Percentiles rank a stretch among this genome's conserved stretches.
phyloP scores from a whole-genome alignment of 2,113 vertebrate species.

The Pseudopodoces humilis region DNA sequence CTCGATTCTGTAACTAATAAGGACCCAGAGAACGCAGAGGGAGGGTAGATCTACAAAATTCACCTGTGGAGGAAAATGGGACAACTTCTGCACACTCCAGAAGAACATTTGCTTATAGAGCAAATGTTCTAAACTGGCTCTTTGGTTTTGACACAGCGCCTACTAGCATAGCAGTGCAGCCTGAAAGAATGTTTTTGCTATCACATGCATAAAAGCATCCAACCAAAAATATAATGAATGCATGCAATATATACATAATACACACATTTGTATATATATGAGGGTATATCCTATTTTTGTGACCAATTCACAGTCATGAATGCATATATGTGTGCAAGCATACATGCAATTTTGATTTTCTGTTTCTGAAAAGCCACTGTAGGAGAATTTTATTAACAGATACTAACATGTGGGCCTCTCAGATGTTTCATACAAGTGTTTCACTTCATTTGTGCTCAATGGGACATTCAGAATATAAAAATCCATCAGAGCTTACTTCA shows the following conservation, averaged over 20 bases:
- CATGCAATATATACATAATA: constrained; percentile 2
- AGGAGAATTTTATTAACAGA: not conserved
- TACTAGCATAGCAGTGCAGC: not conserved
- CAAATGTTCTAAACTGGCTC: constrained; percentile 38
- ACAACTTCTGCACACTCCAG: not conserved
- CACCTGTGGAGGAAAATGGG: constrained; percentile 29
- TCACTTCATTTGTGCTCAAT: not conserved
- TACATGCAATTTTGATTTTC: not conserved
- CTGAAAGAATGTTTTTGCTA: constrained; percentile 61
- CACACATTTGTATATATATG: not conserved
- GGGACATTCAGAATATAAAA: not conserved
- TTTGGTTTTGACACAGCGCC: constrained; percentile 52
- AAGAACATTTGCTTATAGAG: not conserved
- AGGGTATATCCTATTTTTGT: not conserved
- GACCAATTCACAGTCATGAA: not conserved
- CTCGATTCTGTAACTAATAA: not conserved
- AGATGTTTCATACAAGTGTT: not conserved
- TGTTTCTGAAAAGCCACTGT: constrained; percentile 18
- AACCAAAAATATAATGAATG: constrained; percentile 36
- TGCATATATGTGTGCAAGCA: not conserved
- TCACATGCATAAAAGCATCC: constrained; percentile 31
- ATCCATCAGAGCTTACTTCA: not conserved
- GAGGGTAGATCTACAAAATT: constrained; percentile 41
- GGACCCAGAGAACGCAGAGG: not conserved
- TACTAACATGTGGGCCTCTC: not conserved